These are phyloP conservation scores for Etheostoma nigrum DNA, from an alignment of 2,797 vertebrate genomes.

Conservation along the genomic window DNA sequence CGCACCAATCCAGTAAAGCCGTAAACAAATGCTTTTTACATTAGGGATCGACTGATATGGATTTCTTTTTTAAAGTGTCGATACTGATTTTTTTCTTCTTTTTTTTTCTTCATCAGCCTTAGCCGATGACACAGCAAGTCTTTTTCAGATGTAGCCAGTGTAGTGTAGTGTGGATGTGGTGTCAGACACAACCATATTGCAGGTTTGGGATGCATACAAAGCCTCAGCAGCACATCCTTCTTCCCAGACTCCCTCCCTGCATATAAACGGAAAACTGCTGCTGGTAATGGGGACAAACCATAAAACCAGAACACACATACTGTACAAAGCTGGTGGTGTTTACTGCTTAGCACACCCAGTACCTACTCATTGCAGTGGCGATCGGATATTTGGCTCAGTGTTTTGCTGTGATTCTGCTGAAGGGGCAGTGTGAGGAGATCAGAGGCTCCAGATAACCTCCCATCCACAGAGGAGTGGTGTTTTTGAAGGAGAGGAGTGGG, in stretches of 20 bases:
- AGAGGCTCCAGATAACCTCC: slow-evolving; percentile 53
- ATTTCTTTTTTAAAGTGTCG: too few relatives aligned
- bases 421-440: slow-evolving; percentile 47
- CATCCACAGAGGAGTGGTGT: slow-evolving; percentile 27
- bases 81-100: too few relatives aligned
- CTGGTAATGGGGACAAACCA: not conserved
- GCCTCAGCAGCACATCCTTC: slow-evolving; percentile 6
- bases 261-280: slow-evolving; percentile 8
- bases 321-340: slow-evolving; percentile 30
- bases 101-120: too few relatives aligned
- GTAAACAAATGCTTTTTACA: not conserved
- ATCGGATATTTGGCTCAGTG: slow-evolving; percentile 19
- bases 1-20: not conserved
- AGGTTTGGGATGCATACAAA: slow-evolving; percentile 15
- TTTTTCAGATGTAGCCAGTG: not conserved
- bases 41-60: too few relatives aligned
- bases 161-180: not conserved
- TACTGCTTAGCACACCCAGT: slow-evolving; percentile 11
- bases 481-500: slow-evolving; percentile 18
- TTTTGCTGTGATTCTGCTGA: slow-evolving; percentile 48
- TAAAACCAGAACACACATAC: slow-evolving; percentile 11
- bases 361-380: not conserved
- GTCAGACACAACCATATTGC: slow-evolving; percentile 4
- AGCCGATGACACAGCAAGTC: too few relatives aligned
- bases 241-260: not conserved